These are phyloP conservation scores for Betta splendens DNA, from an alignment of 2,797 vertebrate species.

Conservation along the genomic window DNA sequence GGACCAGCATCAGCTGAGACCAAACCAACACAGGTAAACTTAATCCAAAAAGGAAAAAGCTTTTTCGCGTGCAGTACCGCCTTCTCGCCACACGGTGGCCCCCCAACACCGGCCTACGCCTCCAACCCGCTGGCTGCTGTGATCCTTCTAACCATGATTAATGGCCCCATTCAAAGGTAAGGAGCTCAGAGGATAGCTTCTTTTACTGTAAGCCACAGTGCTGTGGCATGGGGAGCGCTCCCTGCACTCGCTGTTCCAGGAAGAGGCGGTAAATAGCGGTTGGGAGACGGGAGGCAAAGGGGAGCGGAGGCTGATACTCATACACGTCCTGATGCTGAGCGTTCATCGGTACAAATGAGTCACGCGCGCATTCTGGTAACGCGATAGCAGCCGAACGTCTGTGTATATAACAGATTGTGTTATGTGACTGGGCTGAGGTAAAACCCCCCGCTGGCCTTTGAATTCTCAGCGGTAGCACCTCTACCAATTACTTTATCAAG, in stretches of 20 bases:
- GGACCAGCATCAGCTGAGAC: conserved; percentile 2
- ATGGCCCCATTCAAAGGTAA: conserved; percentile 79
- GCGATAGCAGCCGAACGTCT: not conserved
- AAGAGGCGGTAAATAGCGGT: conserved; percentile 62
- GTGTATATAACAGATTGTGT: conserved; percentile 11
- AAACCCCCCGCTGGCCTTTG: conserved; percentile 44
- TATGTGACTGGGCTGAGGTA: conserved; percentile 42
- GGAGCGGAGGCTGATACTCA: conserved; percentile 32
- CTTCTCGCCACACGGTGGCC: conserved; percentile 63
- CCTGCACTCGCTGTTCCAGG: conserved; percentile 45
- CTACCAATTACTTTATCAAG: conserved; percentile 80
- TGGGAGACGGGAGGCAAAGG: conserved; percentile 45
- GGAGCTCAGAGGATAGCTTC: conserved; percentile 79
- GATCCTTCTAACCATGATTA: conserved; percentile 79
- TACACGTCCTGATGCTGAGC: not conserved
- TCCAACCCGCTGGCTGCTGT: conserved; percentile 64
- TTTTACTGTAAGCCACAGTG: conserved; percentile 76
- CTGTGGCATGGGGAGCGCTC: conserved; percentile 61
- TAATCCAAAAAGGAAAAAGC: too few relatives aligned
- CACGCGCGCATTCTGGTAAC: conserved; percentile 8
- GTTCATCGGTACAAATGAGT: conserved; percentile 7
- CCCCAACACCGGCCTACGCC: conserved; percentile 44
- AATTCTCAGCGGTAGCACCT: conserved; percentile 69
- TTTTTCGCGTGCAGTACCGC: conserved; percentile 8
- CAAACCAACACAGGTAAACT: too few relatives aligned